Conservation (phyloP, 2,888 invertebrate genomes). For the Orchestes rusci region DNA sequence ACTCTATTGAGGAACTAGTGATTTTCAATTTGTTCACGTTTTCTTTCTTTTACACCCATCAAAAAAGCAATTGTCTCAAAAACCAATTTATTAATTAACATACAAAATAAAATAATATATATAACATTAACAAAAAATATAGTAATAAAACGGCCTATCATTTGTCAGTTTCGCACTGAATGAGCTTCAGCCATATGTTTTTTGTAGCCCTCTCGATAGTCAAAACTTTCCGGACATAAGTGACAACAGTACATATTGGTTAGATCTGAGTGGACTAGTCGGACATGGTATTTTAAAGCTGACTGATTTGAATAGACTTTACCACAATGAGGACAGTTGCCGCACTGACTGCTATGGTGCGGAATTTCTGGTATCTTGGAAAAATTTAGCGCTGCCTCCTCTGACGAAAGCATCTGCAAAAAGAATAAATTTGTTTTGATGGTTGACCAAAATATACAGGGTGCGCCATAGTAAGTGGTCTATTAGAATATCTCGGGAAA, state of each 20-base stretch:
- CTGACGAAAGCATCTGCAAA: slow-evolving; percentile 25
- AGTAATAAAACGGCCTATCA: slow-evolving; percentile 7
- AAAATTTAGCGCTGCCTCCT: slow-evolving; percentile 27
- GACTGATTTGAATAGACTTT: slow-evolving; percentile 64
- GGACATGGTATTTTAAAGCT: slow-evolving; percentile 52
- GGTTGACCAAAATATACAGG: too few species aligned
- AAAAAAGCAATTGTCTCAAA: slow-evolving; percentile 13
- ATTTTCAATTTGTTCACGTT: too few species aligned
- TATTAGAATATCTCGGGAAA: too few species aligned
- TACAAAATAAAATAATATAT: slow-evolving; percentile 26
- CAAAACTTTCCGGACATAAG: slow-evolving; percentile 61
- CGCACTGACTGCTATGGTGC: slow-evolving; percentile 47
- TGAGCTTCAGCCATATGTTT: slow-evolving; percentile 64
- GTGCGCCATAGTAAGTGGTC: too few species aligned
- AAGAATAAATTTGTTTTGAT: too few species aligned
- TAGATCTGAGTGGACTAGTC: slow-evolving; percentile 62
- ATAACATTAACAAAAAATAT: slow-evolving; percentile 24
- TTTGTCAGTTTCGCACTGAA: slow-evolving; percentile 52
- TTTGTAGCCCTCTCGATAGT: slow-evolving; percentile 60
- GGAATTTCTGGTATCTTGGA: slow-evolving; percentile 28
- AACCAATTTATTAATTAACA: slow-evolving; percentile 26
- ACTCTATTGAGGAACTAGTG: too few species aligned
- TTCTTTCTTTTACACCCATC: too few species aligned
- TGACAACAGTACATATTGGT: slow-evolving; percentile 62
- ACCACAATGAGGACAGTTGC: slow-evolving; percentile 62